Conservation (phyloP, 2,797 vertebrate genomes). For the Peromyscus attwateri region DNA sequence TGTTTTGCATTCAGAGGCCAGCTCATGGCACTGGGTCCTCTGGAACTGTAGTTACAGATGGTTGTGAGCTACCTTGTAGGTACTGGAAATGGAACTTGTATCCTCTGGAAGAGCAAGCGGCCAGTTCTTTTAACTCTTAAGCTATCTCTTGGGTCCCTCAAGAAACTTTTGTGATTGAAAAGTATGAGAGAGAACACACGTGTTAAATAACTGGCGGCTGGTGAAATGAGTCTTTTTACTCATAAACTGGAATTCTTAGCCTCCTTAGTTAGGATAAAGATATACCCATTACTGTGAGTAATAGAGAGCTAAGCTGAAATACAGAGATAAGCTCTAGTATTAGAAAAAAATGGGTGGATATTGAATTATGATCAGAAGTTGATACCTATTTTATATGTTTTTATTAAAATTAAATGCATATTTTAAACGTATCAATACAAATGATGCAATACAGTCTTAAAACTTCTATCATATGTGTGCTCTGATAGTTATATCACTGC, state of each 20-base stretch:
- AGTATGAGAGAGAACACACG: neutral
- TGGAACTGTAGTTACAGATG: neutral
- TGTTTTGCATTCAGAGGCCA: neutral
- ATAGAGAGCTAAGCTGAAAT: neutral
- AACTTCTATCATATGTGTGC: neutral
- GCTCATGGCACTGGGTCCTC: too few relatives aligned
- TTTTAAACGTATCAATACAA: neutral
- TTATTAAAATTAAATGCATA: neutral
- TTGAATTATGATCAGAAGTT: neutral
- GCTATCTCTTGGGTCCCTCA: neutral
- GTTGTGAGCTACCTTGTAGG: neutral
- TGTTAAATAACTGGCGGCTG: neutral
- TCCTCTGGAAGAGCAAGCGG: neutral
- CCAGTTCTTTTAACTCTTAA: neutral
- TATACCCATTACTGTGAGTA: neutral
- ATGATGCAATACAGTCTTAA: neutral
- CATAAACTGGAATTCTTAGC: neutral
- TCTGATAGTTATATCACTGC: neutral
- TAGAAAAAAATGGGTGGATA: neutral
- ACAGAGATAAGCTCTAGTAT: neutral
- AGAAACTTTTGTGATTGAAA: neutral
- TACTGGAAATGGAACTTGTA: neutral
- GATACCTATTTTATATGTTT: neutral
- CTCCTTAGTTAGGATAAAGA: neutral
- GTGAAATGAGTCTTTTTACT: neutral